Conservation (phyloP, 2,113 vertebrate species). For the Centropus unirufus region DNA sequence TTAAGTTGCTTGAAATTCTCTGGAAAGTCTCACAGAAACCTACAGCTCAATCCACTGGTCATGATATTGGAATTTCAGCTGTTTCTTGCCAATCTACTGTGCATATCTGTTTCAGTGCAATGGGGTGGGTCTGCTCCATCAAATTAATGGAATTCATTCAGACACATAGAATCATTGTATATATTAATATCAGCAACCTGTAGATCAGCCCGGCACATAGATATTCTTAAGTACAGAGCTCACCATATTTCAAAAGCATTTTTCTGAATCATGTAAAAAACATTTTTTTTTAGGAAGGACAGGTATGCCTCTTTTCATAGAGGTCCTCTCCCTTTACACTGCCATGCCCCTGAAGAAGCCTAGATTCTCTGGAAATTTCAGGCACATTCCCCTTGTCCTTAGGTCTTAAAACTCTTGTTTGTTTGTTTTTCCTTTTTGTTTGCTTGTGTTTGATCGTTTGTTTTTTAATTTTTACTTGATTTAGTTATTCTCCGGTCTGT, state of each 20-base stretch:
- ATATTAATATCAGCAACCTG: background rate
- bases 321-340: background rate
- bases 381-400: background rate
- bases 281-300: background rate
- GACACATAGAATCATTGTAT: accelerated
- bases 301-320: accelerated
- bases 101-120: background rate
- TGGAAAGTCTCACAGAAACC: background rate
- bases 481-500: background rate
- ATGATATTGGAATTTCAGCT: background rate
- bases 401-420: background rate
- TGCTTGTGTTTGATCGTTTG: background rate
- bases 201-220: background rate
- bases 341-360: accelerated
- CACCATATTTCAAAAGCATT: background rate
- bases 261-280: background rate
- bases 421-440: too few relatives aligned
- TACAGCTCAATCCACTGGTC: background rate
- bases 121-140: background rate
- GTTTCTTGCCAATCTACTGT: background rate
- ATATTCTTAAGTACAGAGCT: background rate
- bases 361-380: background rate
- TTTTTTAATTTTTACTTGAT: background rate
- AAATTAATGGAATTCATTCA: background rate
- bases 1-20: background rate